Percentiles rank a stretch among this genome's conserved stretches.
Evolutionary conservation across 1,140 invertebrate species (phyloP).

Genomic region (Chionoecetes opilio): DNA sequence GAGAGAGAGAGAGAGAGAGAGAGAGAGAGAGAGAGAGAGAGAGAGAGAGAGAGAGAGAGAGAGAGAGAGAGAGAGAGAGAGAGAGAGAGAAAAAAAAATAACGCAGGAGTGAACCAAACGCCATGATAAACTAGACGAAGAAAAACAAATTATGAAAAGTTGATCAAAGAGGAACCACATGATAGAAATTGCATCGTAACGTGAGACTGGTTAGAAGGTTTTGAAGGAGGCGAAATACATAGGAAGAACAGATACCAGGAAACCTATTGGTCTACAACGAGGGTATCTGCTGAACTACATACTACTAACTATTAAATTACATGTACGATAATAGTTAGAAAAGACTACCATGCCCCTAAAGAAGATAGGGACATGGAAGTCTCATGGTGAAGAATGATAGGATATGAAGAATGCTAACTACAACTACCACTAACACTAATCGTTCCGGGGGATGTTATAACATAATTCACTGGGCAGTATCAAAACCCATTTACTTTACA

Average conservation of each 20-base stretch:
- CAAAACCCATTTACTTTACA: too few relatives aligned
- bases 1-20: background rate
- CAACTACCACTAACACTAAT: too few relatives aligned
- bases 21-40: background rate
- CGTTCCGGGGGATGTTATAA: too few relatives aligned
- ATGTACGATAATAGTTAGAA: too few relatives aligned
- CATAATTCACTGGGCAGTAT: too few relatives aligned
- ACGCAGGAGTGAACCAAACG: background rate
- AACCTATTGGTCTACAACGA: too few relatives aligned
- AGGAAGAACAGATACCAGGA: background rate
- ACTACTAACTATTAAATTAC: too few relatives aligned
- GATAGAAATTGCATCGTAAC: background rate
- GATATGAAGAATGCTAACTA: too few relatives aligned
- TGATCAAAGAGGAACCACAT: background rate
- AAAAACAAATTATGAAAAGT: background rate
- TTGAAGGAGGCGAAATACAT: background rate
- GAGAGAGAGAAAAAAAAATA: background rate
- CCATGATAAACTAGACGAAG: background rate
- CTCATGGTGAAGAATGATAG: too few relatives aligned
- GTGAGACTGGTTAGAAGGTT: background rate
- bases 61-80: constrained; percentile 8
- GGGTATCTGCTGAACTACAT: too few relatives aligned
- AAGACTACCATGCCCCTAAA: too few relatives aligned
- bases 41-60: background rate
- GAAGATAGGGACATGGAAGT: too few relatives aligned